Evolutionary conservation across 2,113 vertebrate genomes (phyloP).

Genomic region (Athene noctua): DNA sequence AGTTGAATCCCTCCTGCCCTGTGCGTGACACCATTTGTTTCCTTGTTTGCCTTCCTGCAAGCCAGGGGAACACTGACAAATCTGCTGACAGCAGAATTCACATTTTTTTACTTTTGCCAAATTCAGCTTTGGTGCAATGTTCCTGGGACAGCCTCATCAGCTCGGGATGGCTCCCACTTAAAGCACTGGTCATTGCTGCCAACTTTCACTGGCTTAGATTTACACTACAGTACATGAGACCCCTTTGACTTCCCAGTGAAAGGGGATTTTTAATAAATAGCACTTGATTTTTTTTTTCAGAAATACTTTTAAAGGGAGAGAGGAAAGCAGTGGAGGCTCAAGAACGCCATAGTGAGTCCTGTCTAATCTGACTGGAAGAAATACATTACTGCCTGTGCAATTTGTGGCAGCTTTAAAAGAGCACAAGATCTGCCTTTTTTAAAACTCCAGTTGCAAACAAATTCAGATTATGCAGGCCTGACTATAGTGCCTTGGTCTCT

Average conservation of each 20-base stretch:
- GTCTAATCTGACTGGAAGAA: not conserved
- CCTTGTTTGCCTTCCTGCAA: not conserved
- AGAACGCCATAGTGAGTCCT: not conserved
- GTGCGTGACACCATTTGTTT: not conserved
- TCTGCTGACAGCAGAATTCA: not conserved
- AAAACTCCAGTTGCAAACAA: not conserved
- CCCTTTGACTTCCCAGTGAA: not conserved
- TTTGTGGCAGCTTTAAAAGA: not conserved
- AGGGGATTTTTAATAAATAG: not conserved
- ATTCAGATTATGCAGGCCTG: not conserved
- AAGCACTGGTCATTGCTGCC: not conserved
- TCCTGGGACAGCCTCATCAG: not conserved
- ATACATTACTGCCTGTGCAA: not conserved
- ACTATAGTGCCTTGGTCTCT: not conserved
- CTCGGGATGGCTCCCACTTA: not conserved
- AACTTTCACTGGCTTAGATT: not conserved
- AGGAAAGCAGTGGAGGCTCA: not conserved
- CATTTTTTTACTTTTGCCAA: not conserved
- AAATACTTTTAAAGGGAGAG: not conserved
- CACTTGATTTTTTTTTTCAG: not conserved
- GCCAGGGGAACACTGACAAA: not conserved
- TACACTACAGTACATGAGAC: not conserved
- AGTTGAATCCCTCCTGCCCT: not conserved
- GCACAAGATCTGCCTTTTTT: not conserved
- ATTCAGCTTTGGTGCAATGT: not conserved